These are phyloP conservation scores for honey bee (Apis mellifera) DNA, from an alignment of 1,140 invertebrate species.

Conservation along the genomic window DNA sequence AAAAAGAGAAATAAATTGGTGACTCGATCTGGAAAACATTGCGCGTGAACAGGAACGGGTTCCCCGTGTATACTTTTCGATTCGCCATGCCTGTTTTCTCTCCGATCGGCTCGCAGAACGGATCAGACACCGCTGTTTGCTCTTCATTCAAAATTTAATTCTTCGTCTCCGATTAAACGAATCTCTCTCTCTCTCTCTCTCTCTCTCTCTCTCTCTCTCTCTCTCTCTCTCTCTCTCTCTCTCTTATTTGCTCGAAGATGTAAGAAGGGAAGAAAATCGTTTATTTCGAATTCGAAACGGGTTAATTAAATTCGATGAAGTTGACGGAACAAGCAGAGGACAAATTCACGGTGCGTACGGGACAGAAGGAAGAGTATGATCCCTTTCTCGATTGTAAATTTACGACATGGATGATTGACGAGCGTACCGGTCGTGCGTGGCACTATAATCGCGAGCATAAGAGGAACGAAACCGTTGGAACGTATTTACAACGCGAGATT, in stretches of 20 bases:
- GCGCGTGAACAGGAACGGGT: slow-evolving; percentile 5
- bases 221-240: too few relatives aligned
- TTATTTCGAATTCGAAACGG: too few relatives aligned
- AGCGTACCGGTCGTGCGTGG: slow-evolving; percentile 33
- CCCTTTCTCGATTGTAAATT: slow-evolving; percentile 67
- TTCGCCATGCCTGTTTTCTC: neutral
- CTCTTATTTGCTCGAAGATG: too few relatives aligned
- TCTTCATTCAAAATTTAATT: neutral
- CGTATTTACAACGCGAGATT: slow-evolving; percentile 10
- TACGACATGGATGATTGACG: slow-evolving; percentile 67
- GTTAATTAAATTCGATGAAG: slow-evolving; percentile 63
- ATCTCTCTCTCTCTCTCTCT: too few relatives aligned
- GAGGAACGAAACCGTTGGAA: neutral
- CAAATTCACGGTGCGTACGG: neutral
- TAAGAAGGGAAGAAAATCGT: too few relatives aligned
- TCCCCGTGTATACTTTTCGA: neutral
- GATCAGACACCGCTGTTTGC: too few relatives aligned
- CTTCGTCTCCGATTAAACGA: neutral
- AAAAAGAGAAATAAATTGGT: slow-evolving; percentile 51
- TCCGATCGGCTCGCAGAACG: neutral
- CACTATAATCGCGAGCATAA: slow-evolving; percentile 55
- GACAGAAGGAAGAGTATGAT: slow-evolving; percentile 26
- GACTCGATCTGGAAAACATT: slow-evolving; percentile 41
- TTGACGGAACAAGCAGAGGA: neutral
- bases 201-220: too few relatives aligned